A percentile compares a stretch with the other conserved stretches of the same genome.
Evolutionary conservation across 23 tunicate species (phyloP).

Genomic region (Pegea sp.): DNA sequence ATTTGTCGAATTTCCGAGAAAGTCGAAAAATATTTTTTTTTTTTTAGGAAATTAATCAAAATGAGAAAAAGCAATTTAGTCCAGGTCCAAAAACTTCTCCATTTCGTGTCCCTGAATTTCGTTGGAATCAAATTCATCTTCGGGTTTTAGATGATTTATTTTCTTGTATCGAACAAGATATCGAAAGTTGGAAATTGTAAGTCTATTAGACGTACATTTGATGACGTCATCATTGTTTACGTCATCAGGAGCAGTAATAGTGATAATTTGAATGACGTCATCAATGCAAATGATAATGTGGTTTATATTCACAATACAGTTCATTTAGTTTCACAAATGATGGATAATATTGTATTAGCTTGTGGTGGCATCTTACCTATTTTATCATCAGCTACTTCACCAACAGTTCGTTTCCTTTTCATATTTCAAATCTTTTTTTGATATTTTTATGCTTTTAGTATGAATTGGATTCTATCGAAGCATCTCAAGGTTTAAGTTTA

Average conservation of each 20-base stretch:
- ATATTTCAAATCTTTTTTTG: background rate
- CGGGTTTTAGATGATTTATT: constrained; percentile 74
- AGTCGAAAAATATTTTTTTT: background rate
- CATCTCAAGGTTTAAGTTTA: constrained; percentile 78
- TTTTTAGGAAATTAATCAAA: constrained; percentile 1
- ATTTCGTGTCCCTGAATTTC: constrained; percentile 93
- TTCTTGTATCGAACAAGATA: constrained; percentile 49
- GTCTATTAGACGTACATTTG: no score
- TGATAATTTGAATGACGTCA: constrained; percentile 19
- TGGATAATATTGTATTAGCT: constrained; percentile 81
- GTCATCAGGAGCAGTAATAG: constrained; percentile 14
- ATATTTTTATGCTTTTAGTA: constrained; percentile 18
- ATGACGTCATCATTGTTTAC: background rate
- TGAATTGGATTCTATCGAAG: constrained; percentile 83
- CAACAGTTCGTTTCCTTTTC: constrained; percentile 31
- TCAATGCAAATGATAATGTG: constrained; percentile 41
- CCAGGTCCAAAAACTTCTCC: constrained; percentile 92
- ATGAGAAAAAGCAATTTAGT: constrained; percentile 55
- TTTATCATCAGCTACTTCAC: constrained; percentile 89
- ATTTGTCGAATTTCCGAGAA: background rate
- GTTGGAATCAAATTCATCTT: constrained; percentile 76
- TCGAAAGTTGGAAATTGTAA: constrained; percentile 62
- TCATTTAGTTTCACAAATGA: constrained; percentile 77
- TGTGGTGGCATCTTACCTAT: constrained; percentile 97
- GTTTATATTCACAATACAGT: constrained; percentile 82